Conservation (phyloP, 1,140 invertebrate genomes). For the Brachionus manjavacas region DNA sequence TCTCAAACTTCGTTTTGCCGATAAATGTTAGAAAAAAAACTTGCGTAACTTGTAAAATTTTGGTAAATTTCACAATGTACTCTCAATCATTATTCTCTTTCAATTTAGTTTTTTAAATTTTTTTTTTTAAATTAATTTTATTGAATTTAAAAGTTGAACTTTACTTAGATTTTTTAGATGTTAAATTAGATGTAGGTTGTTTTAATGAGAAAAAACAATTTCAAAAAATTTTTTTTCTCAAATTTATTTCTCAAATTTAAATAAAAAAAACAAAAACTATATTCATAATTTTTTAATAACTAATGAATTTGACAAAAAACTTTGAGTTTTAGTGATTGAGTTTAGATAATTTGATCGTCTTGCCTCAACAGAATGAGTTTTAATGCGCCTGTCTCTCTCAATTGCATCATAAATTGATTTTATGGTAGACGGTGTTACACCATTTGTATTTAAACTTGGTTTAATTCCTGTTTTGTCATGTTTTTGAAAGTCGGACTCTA, state of each 20-base stretch:
- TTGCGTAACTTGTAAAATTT: too few species aligned
- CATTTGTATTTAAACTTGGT: background rate
- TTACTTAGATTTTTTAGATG: too few species aligned
- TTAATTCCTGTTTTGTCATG: background rate
- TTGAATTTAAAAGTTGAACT: too few species aligned
- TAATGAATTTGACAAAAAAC: conserved; percentile 1
- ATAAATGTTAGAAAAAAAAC: too few species aligned
- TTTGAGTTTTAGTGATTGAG: background rate
- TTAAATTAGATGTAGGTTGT: too few species aligned
- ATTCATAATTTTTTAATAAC: conserved; percentile 27
- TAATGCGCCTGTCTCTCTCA: background rate
- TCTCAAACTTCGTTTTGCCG: too few species aligned
- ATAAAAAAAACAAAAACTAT: background rate
- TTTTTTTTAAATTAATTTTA: too few species aligned
- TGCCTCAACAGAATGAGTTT: background rate
- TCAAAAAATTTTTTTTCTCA: background rate
- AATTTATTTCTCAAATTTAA: background rate
- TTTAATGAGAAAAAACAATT: too few species aligned
- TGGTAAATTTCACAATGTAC: too few species aligned
- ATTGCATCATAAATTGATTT: conserved; percentile 11
- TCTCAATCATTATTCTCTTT: too few species aligned
- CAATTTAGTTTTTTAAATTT: too few species aligned
- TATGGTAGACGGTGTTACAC: background rate
- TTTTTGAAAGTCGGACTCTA: background rate
- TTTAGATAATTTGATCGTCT: conserved; percentile 24